Base-by-base conservation (phyloP, 2,888 invertebrate genomes). In the Linhomoeus sp. region DNA sequence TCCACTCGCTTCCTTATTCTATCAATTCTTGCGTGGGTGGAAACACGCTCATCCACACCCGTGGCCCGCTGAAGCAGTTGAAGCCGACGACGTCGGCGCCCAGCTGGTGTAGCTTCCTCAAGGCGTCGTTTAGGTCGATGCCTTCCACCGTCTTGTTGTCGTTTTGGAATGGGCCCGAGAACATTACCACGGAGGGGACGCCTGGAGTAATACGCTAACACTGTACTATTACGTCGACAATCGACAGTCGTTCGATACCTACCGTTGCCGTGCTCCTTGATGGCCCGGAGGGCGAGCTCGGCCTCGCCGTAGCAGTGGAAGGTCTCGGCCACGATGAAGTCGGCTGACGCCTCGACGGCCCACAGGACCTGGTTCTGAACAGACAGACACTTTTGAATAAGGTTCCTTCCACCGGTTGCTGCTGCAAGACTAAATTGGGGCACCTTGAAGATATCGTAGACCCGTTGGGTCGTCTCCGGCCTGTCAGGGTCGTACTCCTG, bases 301-400 rank as follows among this genome's bases (percentile, higher is more conserved):
- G n/a, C 63, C 50, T 65, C 65, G 12, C 56, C 61, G n/a, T 53
- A 52, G 15, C 55, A 49, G 35, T 47, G 50, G 49, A 60, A 62
- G 0, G 65, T 65, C 50, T 66, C 65, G 14, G 57, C 64, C 19
- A 66, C 55, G 25, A 65, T 61, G 47, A 53, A 64, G 48, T 66
- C 64, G 15, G 63, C 64, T 3, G 57, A 58, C 25, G 53, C 61
- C 26, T 60, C 57, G 2, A 58, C 60, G 1, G 63, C 63, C 64
- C 65, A 65, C 37, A 55, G 53, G 1, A 65, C 52, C 47, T 63
- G 63, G 44, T 65, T 64, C 41, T 41, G 26, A 15, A 33, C 33
- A 33, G 12, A 33, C 33, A 33, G 15, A 33, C 15, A 33, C 19
- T 12, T 7, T 5, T 19, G 5, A 38, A 38, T 12, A 33, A 33